Evolutionary conservation across 2,888 invertebrate genomes (phyloP), one percentile per base, ranked within the genome.

Genomic region (Pollenia amentaria): DNA sequence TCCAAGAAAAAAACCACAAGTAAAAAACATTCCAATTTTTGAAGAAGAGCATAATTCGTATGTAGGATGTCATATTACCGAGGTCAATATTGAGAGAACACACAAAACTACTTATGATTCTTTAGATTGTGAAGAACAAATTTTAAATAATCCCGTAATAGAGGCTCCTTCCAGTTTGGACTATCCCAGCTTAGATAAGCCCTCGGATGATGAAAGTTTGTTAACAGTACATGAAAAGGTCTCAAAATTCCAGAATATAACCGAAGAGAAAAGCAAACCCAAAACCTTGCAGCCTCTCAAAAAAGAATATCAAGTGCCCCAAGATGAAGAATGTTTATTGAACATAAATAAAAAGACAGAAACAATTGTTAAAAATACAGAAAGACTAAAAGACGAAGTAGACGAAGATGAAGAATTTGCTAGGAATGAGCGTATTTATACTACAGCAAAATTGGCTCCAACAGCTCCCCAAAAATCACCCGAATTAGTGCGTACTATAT

Each of bases 221-320:
- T 89, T 96, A 40, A 95, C 95, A 70, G 96, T 96, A 10, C 95
- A 96, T 55, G 95, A 96, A 90, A 96, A 96, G 91, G 96, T 96
- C 0, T 94, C 94, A 46, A 96, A 95, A 89, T 96, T 96, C 90
- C 95, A 95, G n/a, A 93, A 92, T 75, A 94, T 94, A 14, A 94
- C 94, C 12, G 95, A 94, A 85, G 93, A 92, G 85, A 89, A 91
- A 3, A 92, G 92, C 44, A 94, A 94, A 90, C 94, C 94, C 65
- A 92, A 92, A 62, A 65, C 91, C 2, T 93, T 93, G 0, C 87
- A 89, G 0, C 92, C 87, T 79, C 93, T 88, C 92, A 94, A 88
- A 46, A 89, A 91, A 7, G 90, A 92, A 69, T 42, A 90, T 60
- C 89, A 88, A 83, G 89, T 91, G 4, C 89, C 92, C 3, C 91